Base-by-base conservation (phyloP, 2,888 invertebrate genomes). In the Xestia ashworthii region DNA sequence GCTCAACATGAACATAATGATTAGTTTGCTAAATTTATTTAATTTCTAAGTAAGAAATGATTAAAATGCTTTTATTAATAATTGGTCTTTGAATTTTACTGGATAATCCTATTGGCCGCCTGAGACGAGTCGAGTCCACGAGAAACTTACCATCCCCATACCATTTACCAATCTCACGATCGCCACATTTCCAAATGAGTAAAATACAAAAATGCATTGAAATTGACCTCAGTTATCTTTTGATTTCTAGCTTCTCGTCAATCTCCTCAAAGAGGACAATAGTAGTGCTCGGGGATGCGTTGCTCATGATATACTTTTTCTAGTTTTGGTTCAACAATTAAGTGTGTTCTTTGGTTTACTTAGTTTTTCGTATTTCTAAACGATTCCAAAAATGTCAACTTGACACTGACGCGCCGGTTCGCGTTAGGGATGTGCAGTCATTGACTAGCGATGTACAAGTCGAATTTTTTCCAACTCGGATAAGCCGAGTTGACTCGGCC, bases 1-100 rank as follows among this genome's bases (percentile, higher is more conserved):
- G 98, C 98, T 44, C 98, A 98, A 89, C 98, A 98, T 91, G 98
- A 98, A 91, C 98, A 98, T 92, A 97, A 97, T 90, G 98, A 98
- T 88, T 98, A 94, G 86, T 71, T 74, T 72, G 25, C 73, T 85
- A n/a, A 5, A 55, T 48, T 67, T 74, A 69, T 74, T 80, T 87
- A 80, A 74, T 72, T 74, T 19, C n/a, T 79, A 85, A 74, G 82
- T 74, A 82, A 53, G 62, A 80, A 71, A 71, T 80, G 60, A 79
- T 14, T 78, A 73, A 69, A 72, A 67, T 75, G 53, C 25, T 76
- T 82, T 74, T 70, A 62, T 67, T 76, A 74, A 75, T 69, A 58
- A 19, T 22, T 25, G 5, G 25, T 44, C 5, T 44, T 46, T 55
- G 58, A 48, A 16, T 82, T 74, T 80, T 14, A 64, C 44, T 81